These are phyloP conservation scores for Saxidomus purpurata DNA, from an alignment of 1,140 invertebrate species.

Conservation along the genomic window DNA sequence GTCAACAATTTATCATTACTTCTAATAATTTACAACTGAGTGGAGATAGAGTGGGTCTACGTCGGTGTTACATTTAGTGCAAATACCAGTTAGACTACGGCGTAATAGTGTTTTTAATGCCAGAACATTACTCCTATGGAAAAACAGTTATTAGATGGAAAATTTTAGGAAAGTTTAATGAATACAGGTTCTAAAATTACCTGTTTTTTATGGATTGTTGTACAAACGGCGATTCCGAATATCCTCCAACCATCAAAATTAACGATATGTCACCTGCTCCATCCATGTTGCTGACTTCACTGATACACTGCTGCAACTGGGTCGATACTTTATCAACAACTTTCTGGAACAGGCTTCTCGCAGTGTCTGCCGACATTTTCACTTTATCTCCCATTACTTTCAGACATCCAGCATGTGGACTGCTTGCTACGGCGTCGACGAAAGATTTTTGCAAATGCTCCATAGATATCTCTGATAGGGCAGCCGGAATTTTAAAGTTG, in stretches of 20 bases:
- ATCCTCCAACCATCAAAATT: conserved; percentile 58
- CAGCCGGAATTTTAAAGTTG: conserved; percentile 37
- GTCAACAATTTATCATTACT: too few species aligned
- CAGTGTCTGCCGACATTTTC: neutral
- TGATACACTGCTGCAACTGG: conserved; percentile 21
- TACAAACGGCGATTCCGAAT: conserved; percentile 49
- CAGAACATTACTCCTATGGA: too few species aligned
- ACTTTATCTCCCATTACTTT: conserved; percentile 29
- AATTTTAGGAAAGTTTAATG: too few species aligned
- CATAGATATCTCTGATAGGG: neutral
- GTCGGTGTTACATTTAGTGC: too few species aligned
- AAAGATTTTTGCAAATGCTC: neutral
- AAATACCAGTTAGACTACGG: too few species aligned
- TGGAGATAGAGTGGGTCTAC: too few species aligned
- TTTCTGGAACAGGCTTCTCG: conserved; percentile 36
- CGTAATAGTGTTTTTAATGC: too few species aligned
- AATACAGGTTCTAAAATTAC: too few species aligned
- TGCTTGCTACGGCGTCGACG: neutral
- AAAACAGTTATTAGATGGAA: too few species aligned
- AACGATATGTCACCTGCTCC: neutral
- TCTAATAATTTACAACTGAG: too few species aligned
- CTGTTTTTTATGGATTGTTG: conserved; percentile 41
- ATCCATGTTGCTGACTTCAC: neutral
- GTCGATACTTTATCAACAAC: conserved; percentile 12
- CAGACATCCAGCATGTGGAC: neutral